Evolutionary conservation across 2,888 invertebrate genomes (phyloP).

Genomic region (Mesopsocus fuscifrons): DNA sequence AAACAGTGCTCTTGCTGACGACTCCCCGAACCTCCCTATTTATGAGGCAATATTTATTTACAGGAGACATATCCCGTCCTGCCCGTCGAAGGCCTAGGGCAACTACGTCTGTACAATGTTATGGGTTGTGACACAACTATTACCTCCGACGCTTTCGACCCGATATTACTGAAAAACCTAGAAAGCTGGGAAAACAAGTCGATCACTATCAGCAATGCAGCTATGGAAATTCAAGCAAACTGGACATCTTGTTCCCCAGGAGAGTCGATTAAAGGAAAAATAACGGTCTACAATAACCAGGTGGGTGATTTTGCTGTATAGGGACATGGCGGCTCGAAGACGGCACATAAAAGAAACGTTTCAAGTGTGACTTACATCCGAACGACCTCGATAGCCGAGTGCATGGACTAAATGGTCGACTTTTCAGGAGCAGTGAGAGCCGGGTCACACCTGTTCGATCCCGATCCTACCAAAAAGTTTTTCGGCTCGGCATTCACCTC

Average conservation of each 20-base stretch:
- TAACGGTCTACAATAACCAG: conserved; percentile 16
- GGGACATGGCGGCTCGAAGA: too few species aligned
- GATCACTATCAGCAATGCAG: not conserved
- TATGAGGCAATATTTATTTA: too few species aligned
- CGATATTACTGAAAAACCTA: conserved; percentile 23
- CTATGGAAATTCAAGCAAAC: not conserved
- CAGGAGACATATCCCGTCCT: conserved; percentile 19
- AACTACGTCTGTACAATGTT: conserved; percentile 19
- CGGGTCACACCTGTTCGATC: too few species aligned
- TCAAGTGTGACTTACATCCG: too few species aligned
- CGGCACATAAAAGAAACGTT: too few species aligned
- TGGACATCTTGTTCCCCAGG: conserved; percentile 17
- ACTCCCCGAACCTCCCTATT: too few species aligned
- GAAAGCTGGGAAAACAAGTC: conserved; percentile 18
- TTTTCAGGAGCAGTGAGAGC: too few species aligned
- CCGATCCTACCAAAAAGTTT: too few species aligned
- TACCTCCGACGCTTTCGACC: conserved; percentile 16
- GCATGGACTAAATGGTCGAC: too few species aligned
- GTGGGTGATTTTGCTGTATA: conserved; percentile 15
- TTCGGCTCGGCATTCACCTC: too few species aligned
- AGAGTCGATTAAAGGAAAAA: conserved; percentile 20
- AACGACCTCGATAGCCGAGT: too few species aligned
- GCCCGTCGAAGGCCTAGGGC: conserved; percentile 17
- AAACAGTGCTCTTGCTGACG: too few species aligned
- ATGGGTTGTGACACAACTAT: conserved; percentile 14